Evolutionary conservation across 2,888 invertebrate species (phyloP), one percentile per base, ranked within the genome.

Genomic region (Cerastis leucographa): DNA sequence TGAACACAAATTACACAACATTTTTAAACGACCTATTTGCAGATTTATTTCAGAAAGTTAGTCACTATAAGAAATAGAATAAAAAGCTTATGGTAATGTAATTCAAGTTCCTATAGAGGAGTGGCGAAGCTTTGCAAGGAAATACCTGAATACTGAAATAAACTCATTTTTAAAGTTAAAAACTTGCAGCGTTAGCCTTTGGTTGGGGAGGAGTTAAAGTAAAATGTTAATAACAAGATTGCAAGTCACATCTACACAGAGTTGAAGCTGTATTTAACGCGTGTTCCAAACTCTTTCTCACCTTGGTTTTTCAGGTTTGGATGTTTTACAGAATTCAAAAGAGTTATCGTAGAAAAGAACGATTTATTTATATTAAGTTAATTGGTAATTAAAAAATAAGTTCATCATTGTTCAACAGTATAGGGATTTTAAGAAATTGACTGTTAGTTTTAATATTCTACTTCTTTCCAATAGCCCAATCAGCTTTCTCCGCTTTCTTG

Each of bases 401-500:
- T 91, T 91, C 90, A 93, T 93, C 89, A 89, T 91, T 89, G 85
- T 91, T 90, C 80, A 87, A 86, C 85, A 88, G 89, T 91, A 89
- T 86, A 89, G 88, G 89, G 85, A 88, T 89, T 88, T 85, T 87
- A 88, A 90, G 80, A 82, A 46, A 80, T 89, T 87, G 84, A 85
- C 87, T 77, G 87, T 88, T 90, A 89, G 78, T 86, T 89, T 70
- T 65, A 74, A 71, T 78, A 40, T 68, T 80, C 91, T 97, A 97
- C 97, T 97, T 97, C 97, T 97, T 97, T 88, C 96, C 96, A 90
- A 96, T 95, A 97, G 97, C 97, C 97, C 97, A 97, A 94, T 97
- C 97, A 95, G 97, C 97, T 93, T 97, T 97, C 97, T 98, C 98
- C 93, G 98, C 97, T 94, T 98, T 98, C 97, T 98, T 98, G 92